Evolutionary conservation across 2,888 invertebrate genomes (phyloP), one percentile per base, ranked within the genome.

Genomic region (Phania funesta): DNA sequence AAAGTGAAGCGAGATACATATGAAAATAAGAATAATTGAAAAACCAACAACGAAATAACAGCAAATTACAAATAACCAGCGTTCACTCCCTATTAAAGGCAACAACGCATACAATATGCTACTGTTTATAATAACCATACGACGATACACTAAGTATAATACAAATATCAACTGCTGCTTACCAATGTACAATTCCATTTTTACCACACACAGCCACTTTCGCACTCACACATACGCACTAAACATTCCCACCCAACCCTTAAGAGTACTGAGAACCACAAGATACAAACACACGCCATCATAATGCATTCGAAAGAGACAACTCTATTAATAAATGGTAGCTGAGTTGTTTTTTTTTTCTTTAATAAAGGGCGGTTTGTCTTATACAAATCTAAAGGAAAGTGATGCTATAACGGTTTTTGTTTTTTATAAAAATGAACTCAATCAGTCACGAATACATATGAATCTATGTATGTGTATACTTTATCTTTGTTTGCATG

Each of bases 81-180:
- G 82, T 75, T 78, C 74, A 78, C 82, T 78, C 78, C 82, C 70
- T 56, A 78, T 78, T 70, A 35, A 58, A 78, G 38, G 58, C 58
- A 82, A 75, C 74, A 78, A 82, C 70, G 78, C 83, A 65, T 74
- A 80, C 84, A 84, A 84, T 84, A 84, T 84, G 84, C 84, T 84
- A 84, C 83, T 76, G 80, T 83, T 84, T 75, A 68, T 29, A n/a
- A n/a, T n/a, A 70, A 38, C 52, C 41, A 73, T 50, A 70, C 62
- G 70, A 65, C 26, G 48, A 13, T 26, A 20, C 24, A 41, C 41
- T 18, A 48, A 70, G 54, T 62, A 38, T n/a, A 58, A 67, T 22
- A n/a, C n/a, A n/a, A 56, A 67, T 67, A 75, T 58, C 38, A 70
- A 62, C 35, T 70, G 32, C 70, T 68, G 7, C n/a, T n/a, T n/a